Evolutionary conservation across 2,797 vertebrate genomes (phyloP).

Genomic region (Gobio occitaniae): DNA sequence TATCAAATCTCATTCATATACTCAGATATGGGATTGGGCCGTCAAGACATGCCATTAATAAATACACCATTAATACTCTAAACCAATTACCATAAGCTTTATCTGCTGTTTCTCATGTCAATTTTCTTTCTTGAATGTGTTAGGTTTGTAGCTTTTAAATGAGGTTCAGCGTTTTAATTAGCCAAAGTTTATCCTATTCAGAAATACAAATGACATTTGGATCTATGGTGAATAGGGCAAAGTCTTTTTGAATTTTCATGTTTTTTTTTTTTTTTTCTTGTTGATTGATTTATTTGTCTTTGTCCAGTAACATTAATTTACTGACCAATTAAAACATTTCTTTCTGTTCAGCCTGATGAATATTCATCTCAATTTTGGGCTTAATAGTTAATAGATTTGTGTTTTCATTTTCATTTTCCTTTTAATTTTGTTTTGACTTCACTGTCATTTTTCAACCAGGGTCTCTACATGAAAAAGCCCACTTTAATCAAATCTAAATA

Average conservation of each 20-base stretch:
- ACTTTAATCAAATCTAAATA: slow-evolving; percentile 52
- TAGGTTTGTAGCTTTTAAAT: not conserved
- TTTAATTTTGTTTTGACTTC: slow-evolving; percentile 1
- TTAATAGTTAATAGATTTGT: not conserved
- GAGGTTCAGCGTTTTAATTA: not conserved
- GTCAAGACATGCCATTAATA: not conserved
- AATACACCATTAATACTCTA: not conserved
- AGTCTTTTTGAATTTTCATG: not conserved
- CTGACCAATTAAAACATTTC: not conserved
- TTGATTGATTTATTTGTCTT: not conserved
- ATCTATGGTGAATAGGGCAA: not conserved
- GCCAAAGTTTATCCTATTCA: not conserved
- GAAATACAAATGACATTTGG: not conserved
- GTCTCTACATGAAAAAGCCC: slow-evolving; percentile 7
- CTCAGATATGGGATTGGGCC: not conserved
- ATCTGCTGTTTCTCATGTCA: not conserved
- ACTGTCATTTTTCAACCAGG: not conserved
- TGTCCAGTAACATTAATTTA: not conserved
- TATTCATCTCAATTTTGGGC: not conserved
- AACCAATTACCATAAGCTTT: not conserved
- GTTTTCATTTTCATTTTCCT: slow-evolving; percentile 15
- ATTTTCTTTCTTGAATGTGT: not conserved
- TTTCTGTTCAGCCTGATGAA: not conserved
- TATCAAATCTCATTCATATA: not conserved
- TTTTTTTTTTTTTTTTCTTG: not conserved